Conservation (phyloP, 2,888 invertebrate species). For the Stenolophus ochropezus region DNA sequence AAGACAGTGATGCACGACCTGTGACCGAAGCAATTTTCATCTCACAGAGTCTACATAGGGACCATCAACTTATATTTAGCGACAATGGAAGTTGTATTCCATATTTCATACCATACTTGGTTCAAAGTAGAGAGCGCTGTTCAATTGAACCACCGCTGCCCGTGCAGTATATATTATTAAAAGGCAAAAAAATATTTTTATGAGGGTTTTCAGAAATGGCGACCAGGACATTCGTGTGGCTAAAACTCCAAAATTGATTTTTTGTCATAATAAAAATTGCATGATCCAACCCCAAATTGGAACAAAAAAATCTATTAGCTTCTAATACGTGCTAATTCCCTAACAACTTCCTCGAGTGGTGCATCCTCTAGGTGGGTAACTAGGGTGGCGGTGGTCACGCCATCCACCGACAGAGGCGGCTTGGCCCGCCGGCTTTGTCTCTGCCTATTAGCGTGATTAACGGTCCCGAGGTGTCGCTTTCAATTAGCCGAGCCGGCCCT, state of each 20-base stretch:
- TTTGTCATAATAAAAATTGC: background rate
- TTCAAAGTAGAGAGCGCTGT: too few species aligned
- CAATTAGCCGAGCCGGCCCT: constrained; percentile 62
- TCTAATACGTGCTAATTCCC: constrained; percentile 36
- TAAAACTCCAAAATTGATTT: background rate
- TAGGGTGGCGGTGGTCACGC: constrained; percentile 61
- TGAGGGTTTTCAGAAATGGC: background rate
- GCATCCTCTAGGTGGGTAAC: constrained; percentile 47
- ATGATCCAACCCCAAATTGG: background rate
- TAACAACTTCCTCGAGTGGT: background rate
- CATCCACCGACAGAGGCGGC: constrained; percentile 61
- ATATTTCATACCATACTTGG: too few species aligned
- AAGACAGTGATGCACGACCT: too few species aligned
- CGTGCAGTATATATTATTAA: too few species aligned
- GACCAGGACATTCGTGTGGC: background rate
- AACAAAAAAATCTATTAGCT: constrained; percentile 32
- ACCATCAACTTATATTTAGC: too few species aligned
- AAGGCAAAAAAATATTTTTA: too few species aligned
- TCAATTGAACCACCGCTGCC: too few species aligned
- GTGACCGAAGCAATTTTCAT: too few species aligned
- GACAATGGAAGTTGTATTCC: too few species aligned
- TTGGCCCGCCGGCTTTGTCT: constrained; percentile 63
- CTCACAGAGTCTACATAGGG: too few species aligned
- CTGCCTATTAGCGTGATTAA: constrained; percentile 65
- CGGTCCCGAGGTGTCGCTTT: constrained; percentile 63